A percentile compares a stretch with the other conserved stretches of the same genome.
phyloP scores from a whole-genome alignment of 2,113 vertebrate species.

The Anser brachyrhynchus region DNA sequence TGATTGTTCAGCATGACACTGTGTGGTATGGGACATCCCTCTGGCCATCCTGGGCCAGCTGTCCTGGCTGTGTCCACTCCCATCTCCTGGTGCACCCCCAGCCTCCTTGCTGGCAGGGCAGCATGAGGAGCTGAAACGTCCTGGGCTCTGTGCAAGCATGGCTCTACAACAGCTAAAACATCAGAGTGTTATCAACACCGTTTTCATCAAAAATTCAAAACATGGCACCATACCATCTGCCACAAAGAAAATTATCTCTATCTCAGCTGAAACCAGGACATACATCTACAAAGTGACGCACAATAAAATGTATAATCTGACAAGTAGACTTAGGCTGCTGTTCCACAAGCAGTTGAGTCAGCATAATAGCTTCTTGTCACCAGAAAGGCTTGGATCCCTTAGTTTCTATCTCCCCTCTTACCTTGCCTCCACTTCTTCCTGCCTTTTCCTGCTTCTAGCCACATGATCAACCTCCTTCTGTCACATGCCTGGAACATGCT shows the following conservation, averaged over 20 bases:
- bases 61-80: background rate
- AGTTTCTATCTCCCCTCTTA: background rate
- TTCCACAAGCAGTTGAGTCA: background rate
- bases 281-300: background rate
- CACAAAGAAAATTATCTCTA: too few relatives aligned
- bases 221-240: too few relatives aligned
- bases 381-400: background rate
- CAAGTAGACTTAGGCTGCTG: background rate
- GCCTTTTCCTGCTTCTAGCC: background rate
- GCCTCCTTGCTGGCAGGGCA: too few relatives aligned
- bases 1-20: too few relatives aligned
- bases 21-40: background rate
- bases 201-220: too few relatives aligned
- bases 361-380: background rate
- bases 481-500: background rate
- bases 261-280: too few relatives aligned
- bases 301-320: background rate
- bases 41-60: background rate
- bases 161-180: too few relatives aligned
- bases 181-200: too few relatives aligned
- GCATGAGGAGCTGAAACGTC: too few relatives aligned
- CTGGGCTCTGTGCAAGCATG: too few relatives aligned
- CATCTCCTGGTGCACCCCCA: too few relatives aligned
- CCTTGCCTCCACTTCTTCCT: background rate
- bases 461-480: background rate